These are phyloP conservation scores for Zygogramma bicolorata DNA, from an alignment of 2,888 invertebrate species.

Conservation along the genomic window DNA sequence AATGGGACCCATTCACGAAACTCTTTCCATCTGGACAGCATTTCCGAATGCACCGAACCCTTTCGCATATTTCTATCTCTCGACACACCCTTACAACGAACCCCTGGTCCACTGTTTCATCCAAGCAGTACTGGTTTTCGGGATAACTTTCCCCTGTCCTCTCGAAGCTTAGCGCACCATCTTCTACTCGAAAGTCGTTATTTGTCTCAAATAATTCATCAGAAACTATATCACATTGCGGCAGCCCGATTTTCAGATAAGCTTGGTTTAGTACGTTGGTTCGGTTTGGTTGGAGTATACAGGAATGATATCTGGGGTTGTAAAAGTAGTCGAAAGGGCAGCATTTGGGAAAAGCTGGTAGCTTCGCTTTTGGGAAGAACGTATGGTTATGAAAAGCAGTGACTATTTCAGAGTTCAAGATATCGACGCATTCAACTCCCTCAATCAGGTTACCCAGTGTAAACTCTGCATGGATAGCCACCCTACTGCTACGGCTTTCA, in stretches of 20 bases:
- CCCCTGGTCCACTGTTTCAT: constrained; percentile 41
- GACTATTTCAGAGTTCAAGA: constrained; percentile 20
- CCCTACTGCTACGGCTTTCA: background rate
- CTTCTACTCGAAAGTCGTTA: constrained; percentile 25
- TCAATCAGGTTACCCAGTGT: background rate
- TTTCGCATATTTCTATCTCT: constrained; percentile 48
- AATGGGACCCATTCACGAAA: constrained; percentile 59
- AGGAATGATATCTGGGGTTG: constrained; percentile 45
- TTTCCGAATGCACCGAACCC: constrained; percentile 66
- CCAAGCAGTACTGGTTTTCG: constrained; percentile 47
- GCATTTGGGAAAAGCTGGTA: constrained; percentile 50
- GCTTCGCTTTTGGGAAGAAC: background rate
- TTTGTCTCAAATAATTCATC: constrained; percentile 38
- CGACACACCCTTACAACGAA: constrained; percentile 51
- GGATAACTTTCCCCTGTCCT: constrained; percentile 13
- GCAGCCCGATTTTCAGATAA: constrained; percentile 46
- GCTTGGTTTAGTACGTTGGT: constrained; percentile 17
- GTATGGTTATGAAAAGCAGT: constrained; percentile 9
- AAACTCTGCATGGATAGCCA: background rate
- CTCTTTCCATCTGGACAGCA: constrained; percentile 71
- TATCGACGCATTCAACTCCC: constrained; percentile 28
- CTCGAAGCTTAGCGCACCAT: background rate
- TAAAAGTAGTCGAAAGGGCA: constrained; percentile 51
- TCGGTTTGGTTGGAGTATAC: constrained; percentile 29
- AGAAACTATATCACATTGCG: constrained; percentile 50